Base-by-base conservation (phyloP, 2,113 vertebrate species). In the Paedocypris sp. region DNA sequence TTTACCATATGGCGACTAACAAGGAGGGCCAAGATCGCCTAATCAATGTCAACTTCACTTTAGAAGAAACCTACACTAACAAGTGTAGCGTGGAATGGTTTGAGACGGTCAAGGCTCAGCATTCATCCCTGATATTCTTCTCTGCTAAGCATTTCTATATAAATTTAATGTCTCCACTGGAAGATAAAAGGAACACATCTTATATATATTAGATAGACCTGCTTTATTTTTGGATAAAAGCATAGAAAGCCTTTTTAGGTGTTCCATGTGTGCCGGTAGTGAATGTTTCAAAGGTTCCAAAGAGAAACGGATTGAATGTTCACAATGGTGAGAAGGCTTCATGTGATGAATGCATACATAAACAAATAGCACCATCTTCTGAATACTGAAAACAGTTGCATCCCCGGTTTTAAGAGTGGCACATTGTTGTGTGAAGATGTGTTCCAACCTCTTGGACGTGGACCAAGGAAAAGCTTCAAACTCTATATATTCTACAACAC, bases 311-410 rank as follows among this genome's bases (percentile, higher is more conserved):
- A 15, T 19, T 35, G 32, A 46, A 46, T 64, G 31, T 36, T 46
- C 32, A 33, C 36, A 61, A 11, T 38, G 23, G 23, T 61, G 29
- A 33, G 26, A 54, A 45, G 23, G 26, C 51, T 77, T 78, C 72
- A 76, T 80, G 74, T 76, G 79, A 69, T 77, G 66, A 73, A 77
- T 79, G 73, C 77, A 79, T 82, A 76, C 75, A 82, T 76, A 80
- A 82, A 83, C 74, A 84, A 82, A 83, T 78, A 80, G 75, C 74
- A 79, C 76, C 78, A 75, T 82, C 78, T 80, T 78, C 79, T 75
- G 82, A 82, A 82, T 84, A 78, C 54, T 63, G 72, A 79, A 80
- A 79, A 78, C 74, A 73, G 66, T 47, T 63, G 60, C 69, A 74
- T 51, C 68, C 73, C 10, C 31, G 76, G 53, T 57, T 74, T n/a